phyloP scores from a whole-genome alignment of 2,113 vertebrate genomes.

The Triplophysa siluroides region DNA sequence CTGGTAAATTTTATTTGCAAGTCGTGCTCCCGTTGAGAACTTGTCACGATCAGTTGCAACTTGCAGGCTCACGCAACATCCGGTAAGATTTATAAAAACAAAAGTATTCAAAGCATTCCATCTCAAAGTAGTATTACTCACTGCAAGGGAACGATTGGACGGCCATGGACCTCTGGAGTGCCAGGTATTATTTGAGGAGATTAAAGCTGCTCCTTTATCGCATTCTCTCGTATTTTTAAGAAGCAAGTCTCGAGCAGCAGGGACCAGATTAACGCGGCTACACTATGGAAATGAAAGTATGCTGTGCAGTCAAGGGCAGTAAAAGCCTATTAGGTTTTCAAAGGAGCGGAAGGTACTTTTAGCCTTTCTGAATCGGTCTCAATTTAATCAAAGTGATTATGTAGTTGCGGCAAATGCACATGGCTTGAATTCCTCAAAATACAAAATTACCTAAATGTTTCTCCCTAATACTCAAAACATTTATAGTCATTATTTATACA shows the following conservation, averaged over 20 bases:
- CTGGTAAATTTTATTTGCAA: not conserved
- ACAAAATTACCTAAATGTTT: no score
- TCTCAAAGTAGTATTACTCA: constrained; percentile 37
- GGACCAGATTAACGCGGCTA: constrained; percentile 27
- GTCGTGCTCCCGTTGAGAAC: not conserved
- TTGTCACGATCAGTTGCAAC: not conserved
- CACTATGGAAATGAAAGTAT: constrained; percentile 34
- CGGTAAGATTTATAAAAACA: not conserved
- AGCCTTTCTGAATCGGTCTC: not conserved
- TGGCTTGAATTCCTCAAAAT: no score
- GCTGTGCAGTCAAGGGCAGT: constrained; percentile 46
- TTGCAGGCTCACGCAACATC: not conserved
- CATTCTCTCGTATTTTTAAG: constrained; percentile 29
- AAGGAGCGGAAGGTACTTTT: constrained; percentile 43
- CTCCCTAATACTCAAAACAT: no score
- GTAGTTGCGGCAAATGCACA: not conserved
- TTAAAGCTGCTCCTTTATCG: constrained; percentile 41
- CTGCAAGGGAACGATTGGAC: not conserved
- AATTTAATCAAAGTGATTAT: constrained; percentile 24
- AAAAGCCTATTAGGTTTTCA: constrained; percentile 54
- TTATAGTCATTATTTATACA: no score
- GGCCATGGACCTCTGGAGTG: constrained; percentile 11
- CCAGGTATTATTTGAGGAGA: constrained; percentile 46
- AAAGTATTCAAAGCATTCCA: constrained; percentile 24
- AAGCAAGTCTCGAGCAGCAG: constrained; percentile 24